Base-by-base conservation (phyloP, 2,797 vertebrate genomes). In the Pagetopsis macropterus region DNA sequence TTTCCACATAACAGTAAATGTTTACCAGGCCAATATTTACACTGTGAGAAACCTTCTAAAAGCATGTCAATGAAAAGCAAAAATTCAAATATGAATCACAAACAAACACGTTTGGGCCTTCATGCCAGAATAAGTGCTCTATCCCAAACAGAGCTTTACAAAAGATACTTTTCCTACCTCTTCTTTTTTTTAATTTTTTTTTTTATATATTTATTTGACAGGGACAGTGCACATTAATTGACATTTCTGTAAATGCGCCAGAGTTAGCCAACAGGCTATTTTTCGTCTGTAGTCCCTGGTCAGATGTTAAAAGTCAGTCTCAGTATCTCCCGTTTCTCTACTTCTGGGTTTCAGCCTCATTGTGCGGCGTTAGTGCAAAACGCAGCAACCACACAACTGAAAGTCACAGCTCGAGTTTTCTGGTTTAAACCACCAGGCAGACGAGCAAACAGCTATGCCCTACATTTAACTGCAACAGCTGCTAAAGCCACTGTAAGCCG, bases 401-500 rank as follows among this genome's bases (percentile, higher is more conserved):
- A 67, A 72, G 57, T 50, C 72, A 21, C 72, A 40, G 85, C 72
- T 80, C 50, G 52, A 59, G 43, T 56, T 67, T 16, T 23, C 65
- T 76, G 64, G 56, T 89, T 87, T 88, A 89, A 88, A 88, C 31
- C 75, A 79, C 45, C 40, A 3, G 66, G 57, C 87, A 70, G 78
- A 84, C 81, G 51, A 65, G 78, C 78, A 78, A 84, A 86, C 80
- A 72, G 78, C 87, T 46, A 82, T 87, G 90, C 70, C 89, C 89
- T 91, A 88, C 76, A 91, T 89, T 82, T 9, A 87, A 76, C 81
- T 9, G 84, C 84, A 37, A 82, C 92, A 93, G 89, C 93, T 90
- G 92, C 88, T 87, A 91, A 93, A 94, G 91, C 91, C 91, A 87
- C 31, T n/a, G 75, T 93, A 93, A 94, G 92, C 88, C 78, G 74